These are phyloP conservation scores for Nymphalis c-album DNA, from an alignment of 2,888 invertebrate genomes.

Conservation along the genomic window DNA sequence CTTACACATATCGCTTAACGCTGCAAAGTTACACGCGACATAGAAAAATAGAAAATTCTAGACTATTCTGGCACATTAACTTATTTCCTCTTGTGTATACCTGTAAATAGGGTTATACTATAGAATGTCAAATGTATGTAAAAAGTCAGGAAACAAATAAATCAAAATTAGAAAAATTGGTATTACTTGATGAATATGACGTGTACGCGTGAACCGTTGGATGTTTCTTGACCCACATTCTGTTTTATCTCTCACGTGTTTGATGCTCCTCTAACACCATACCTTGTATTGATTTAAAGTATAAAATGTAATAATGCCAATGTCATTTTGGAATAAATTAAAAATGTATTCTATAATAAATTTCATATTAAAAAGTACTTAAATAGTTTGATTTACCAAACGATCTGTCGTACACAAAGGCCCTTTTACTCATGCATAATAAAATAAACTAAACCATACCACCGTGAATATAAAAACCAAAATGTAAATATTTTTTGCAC, in stretches of 20 bases:
- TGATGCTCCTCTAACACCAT: constrained; percentile 13
- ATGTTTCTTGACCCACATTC: constrained; percentile 41
- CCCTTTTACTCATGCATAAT: background rate
- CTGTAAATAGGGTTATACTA: background rate
- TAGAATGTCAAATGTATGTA: background rate
- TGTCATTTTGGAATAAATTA: background rate
- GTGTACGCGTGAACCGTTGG: constrained; percentile 34
- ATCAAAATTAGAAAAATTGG: background rate
- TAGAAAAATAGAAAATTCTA: constrained; percentile 7
- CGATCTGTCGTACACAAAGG: background rate
- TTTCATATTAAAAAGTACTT: no score
- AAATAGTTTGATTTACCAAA: background rate
- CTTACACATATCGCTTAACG: background rate
- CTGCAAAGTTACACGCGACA: background rate
- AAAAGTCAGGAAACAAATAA: background rate
- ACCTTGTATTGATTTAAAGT: background rate
- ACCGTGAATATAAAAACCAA: background rate
- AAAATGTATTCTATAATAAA: background rate
- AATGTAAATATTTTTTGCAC: background rate
- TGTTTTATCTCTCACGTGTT: constrained; percentile 39
- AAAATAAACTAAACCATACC: constrained; percentile 10
- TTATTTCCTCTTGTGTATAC: background rate
- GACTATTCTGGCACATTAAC: background rate
- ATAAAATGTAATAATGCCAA: background rate
- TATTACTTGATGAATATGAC: constrained; percentile 1